These are phyloP conservation scores for Montipora capitata DNA, from an alignment of 92 coral and sea anemone genomes.

Conservation along the genomic window DNA sequence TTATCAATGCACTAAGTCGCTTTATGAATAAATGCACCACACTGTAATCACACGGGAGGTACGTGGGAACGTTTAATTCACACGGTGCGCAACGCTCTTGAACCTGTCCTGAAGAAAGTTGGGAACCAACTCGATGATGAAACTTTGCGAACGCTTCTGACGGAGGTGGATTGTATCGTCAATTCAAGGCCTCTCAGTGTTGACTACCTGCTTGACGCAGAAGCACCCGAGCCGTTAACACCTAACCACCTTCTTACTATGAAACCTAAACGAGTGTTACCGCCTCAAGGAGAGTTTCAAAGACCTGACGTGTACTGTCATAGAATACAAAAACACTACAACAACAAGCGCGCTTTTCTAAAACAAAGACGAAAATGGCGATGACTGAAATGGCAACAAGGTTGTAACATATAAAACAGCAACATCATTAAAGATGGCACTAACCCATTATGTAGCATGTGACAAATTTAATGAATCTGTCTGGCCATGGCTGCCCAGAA, in stretches of 20 bases:
- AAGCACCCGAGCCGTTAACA: conserved; percentile 32
- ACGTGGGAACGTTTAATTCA: conserved; percentile 42
- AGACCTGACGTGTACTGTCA: conserved; percentile 5
- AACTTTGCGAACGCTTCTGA: conserved; percentile 26
- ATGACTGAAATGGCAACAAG: too few relatives aligned
- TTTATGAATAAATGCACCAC: conserved; percentile 19
- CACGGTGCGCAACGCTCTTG: conserved; percentile 40
- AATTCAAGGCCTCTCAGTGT: conserved; percentile 45
- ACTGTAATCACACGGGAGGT: conserved; percentile 64
- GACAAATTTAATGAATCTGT: too few relatives aligned
- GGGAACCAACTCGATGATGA: conserved; percentile 31
- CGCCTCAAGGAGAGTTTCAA: conserved; percentile 63
- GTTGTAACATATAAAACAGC: too few relatives aligned
- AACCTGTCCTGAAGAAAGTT: conserved; percentile 1
- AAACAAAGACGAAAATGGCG: too few relatives aligned
- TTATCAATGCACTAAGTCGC: too few relatives aligned
- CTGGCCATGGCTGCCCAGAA: too few relatives aligned
- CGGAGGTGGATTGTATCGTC: conserved; percentile 32
- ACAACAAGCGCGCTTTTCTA: too few relatives aligned
- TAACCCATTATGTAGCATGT: too few relatives aligned
- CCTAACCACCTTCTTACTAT: conserved; percentile 35
- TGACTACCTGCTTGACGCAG: conserved; percentile 15
- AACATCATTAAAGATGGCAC: too few relatives aligned
- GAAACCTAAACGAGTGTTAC: conserved; percentile 8
- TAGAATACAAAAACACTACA: too few relatives aligned